Base-by-base conservation (phyloP, 2,888 invertebrate species). In the Gymnocheta viridis region DNA sequence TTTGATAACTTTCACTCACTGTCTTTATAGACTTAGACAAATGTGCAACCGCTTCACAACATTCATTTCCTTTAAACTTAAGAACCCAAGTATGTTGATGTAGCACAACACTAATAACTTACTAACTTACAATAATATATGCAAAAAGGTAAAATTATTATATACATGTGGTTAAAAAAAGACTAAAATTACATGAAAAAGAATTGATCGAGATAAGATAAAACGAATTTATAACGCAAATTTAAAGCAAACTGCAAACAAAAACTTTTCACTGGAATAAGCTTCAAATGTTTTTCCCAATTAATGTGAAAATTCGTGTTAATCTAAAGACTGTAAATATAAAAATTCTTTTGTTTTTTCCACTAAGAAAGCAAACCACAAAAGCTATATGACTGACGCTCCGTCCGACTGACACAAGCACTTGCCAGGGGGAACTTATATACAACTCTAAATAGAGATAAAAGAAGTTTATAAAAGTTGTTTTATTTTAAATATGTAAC, bases 231-330 rank as follows among this genome's bases (percentile, higher is more conserved):
- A 38, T 35, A 60, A 66, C 51, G n/a, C 49, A 56, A 6, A 22
- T 3, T 17, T 29, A 62, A 56, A 9, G 3, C 47, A 47, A 64
- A 66, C 47, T n/a, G 24, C 41, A 19, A 32, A 51, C 73, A 60
- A 35, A 64, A 49, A 9, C n/a, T 49, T 24, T 32, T 27, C 5
- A 72, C 14, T 17, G 24, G 44, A 66, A 49, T 67, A 79, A 74
- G 54, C 60, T 47, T 12, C 32, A 35, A 32, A 38, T 0, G 14
- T 67, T 51, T 67, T 51, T 56, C 56, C 62, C 32, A 47, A 38
- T 69, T 73, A 81, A 84, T 81, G 77, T 73, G 81, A 81, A 84
- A 84, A 81, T 60, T 77, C 60, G 67, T 81, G 72, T 47, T 73
- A 62, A 80, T 80, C 83, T 80, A 14, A 22, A 27, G 19, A 7